phyloP scores from a whole-genome alignment of 2,888 invertebrate species.

The Lamellibrachia satsuma region DNA sequence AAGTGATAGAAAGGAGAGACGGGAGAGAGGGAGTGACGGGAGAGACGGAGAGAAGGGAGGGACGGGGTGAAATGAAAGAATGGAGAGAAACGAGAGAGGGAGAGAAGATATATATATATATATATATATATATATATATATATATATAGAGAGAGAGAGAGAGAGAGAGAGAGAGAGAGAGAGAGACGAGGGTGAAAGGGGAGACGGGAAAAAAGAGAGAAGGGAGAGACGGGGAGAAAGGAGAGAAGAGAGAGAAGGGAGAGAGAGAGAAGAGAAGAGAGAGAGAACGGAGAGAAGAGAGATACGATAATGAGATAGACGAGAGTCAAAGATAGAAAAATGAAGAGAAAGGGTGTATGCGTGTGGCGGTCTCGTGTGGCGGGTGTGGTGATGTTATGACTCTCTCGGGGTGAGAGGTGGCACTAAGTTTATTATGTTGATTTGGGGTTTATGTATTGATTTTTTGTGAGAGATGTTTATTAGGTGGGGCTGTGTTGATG shows the following conservation, averaged over 20 bases:
- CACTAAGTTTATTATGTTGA: too few relatives aligned
- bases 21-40: too few relatives aligned
- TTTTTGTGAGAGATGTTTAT: too few relatives aligned
- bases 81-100: fast-evolving
- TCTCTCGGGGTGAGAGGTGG: too few relatives aligned
- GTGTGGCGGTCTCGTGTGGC: neutral
- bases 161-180: neutral
- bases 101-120: too few relatives aligned
- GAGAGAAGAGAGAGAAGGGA: neutral
- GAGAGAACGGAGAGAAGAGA: neutral
- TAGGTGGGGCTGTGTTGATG: too few relatives aligned
- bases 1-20: too few relatives aligned
- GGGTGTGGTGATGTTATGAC: too few relatives aligned
- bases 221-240: neutral
- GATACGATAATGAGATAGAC: neutral
- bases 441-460: too few relatives aligned
- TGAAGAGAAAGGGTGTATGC: neutral
- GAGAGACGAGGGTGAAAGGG: neutral
- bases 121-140: too few relatives aligned
- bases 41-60: too few relatives aligned
- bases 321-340: neutral
- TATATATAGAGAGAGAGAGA: neutral
- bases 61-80: too few relatives aligned
- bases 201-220: neutral
- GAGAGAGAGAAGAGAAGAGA: neutral